Base-by-base conservation (phyloP, 53 echinoderm and acorn worm species). In the Hippasteria phrygiana region DNA sequence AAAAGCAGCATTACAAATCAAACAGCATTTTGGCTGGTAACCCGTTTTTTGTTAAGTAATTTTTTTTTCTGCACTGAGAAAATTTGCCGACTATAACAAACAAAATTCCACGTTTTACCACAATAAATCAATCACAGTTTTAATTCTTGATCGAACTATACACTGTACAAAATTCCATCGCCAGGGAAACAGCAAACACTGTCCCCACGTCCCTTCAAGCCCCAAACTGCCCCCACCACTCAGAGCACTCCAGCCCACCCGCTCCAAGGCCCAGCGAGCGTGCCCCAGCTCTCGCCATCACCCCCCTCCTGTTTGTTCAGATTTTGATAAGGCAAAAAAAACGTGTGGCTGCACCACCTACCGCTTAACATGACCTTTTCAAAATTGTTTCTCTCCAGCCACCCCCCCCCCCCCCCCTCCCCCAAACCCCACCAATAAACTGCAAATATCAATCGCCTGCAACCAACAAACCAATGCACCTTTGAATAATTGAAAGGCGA, bases 351-450 rank as follows among this genome's bases (percentile, higher is more conserved):
- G 55, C 55, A 62, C 20, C 9, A 66, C 65, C 66, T 47, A 28
- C 43, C 32, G 29, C 82, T 46, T 11, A 18, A 82, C 6, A 27
- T 82, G 66, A 82, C 82, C 82, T 82, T 82, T 82, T n/a, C 82
- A 38, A 59, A n/a, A 45, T 65, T 65, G 17, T 65, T 65, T 65
- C 20, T 28, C 29, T 66, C 46, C 5, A 27, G 16, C 16, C 29
- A 56, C 5, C 14, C 16, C 14, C n/a, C n/a, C n/a, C n/a, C n/a
- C n/a, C n/a, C n/a, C n/a, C n/a, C n/a, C n/a, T 35, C 35, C 67
- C 67, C 13, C 36, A 73, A n/a, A 12, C 12, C 71, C 36, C 11
- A 70, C 1, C 4, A 42, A 73, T 14, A 33, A 37, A 37, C 20
- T 10, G 35, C 56, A 28, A 79, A 41, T 38, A 37, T 45, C 37